These are phyloP conservation scores for Helogale parvula DNA, from an alignment of 2,113 vertebrate genomes.

Conservation along the genomic window DNA sequence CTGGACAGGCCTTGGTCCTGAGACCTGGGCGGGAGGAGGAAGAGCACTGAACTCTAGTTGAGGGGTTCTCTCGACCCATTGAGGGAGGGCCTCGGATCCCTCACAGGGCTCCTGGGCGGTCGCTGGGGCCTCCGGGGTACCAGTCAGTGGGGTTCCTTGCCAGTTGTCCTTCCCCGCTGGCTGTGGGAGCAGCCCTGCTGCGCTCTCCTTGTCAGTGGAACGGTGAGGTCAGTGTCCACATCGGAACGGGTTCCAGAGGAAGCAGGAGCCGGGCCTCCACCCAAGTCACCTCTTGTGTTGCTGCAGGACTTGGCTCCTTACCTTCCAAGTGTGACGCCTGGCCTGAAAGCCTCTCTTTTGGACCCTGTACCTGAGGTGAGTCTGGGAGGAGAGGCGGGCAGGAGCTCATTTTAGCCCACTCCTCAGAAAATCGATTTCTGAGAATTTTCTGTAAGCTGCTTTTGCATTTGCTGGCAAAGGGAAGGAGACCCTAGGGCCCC, in stretches of 20 bases:
- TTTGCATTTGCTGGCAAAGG: neutral
- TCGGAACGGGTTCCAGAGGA: neutral
- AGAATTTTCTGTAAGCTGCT: neutral
- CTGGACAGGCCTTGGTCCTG: neutral
- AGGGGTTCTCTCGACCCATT: neutral
- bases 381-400: neutral
- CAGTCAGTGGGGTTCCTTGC: neutral
- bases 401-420: neutral
- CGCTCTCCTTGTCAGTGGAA: neutral
- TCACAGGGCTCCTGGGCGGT: neutral
- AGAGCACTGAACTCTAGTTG: neutral
- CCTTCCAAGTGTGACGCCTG: constrained; percentile 97
- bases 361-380: constrained; percentile 98
- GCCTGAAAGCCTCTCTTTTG: constrained; percentile 95
- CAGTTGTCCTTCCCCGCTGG: no score
- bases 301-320: constrained; percentile 97
- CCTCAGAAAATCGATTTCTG: neutral
- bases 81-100: neutral
- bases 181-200: neutral
- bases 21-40: neutral
- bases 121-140: neutral
- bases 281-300: neutral
- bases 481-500: neutral
- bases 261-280: neutral
- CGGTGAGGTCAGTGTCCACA: neutral